phyloP scores from a whole-genome alignment of 1,140 invertebrate genomes.

The Pseudomyrmex cubaensis region DNA sequence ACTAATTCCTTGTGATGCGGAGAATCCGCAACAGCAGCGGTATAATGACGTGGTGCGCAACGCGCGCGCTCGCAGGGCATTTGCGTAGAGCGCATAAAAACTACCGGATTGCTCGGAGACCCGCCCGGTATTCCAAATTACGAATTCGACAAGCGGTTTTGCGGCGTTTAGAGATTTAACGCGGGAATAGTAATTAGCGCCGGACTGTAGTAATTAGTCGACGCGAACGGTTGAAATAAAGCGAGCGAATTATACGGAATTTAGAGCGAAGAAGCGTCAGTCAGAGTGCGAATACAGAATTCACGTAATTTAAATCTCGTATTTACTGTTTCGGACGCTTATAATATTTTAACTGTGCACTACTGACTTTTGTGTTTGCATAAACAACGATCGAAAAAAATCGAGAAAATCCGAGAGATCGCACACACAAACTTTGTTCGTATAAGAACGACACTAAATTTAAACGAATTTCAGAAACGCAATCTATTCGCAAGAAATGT shows the following conservation, averaged over 20 bases:
- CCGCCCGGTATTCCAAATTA: conserved; percentile 11
- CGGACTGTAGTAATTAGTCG: background rate
- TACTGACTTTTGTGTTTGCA: too few species aligned
- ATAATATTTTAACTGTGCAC: too few species aligned
- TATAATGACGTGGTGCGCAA: conserved; percentile 2
- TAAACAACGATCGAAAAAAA: too few species aligned
- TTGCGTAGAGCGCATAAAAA: conserved; percentile 36
- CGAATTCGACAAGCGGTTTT: conserved; percentile 46
- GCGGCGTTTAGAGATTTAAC: conserved; percentile 11
- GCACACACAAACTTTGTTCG: too few species aligned
- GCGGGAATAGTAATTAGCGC: conserved; percentile 23
- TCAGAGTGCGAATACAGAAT: background rate
- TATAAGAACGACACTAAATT: too few species aligned
- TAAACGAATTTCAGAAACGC: too few species aligned
- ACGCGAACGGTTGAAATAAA: background rate
- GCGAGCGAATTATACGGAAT: background rate
- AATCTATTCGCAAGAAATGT: too few species aligned
- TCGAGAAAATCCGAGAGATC: too few species aligned
- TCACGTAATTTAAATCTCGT: background rate
- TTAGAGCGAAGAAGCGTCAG: background rate
- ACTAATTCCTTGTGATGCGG: conserved; percentile 28
- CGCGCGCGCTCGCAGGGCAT: background rate
- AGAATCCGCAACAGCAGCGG: conserved; percentile 16
- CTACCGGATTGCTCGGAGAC: background rate
- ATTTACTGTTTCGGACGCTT: too few species aligned